These are phyloP conservation scores for Nycticorax nycticorax DNA, from an alignment of 2,113 vertebrate species.

Conservation along the genomic window DNA sequence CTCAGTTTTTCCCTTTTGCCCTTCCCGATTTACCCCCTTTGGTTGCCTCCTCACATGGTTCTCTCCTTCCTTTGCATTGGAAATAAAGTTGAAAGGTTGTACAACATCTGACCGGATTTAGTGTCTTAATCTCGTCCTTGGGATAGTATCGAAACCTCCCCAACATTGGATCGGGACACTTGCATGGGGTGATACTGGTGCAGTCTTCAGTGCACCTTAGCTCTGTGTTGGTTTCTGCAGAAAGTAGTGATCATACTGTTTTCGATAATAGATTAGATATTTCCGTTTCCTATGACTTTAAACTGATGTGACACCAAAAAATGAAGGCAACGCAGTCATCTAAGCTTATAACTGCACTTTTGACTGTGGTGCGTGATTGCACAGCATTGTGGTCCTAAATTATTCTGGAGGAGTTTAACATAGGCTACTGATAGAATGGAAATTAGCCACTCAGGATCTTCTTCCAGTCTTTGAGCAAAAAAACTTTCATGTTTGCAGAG, in stretches of 20 bases:
- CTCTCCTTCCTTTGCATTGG: no score
- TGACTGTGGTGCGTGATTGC: no score
- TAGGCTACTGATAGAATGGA: not conserved
- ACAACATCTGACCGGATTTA: no score
- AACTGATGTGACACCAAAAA: not conserved
- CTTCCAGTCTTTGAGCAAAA: not conserved
- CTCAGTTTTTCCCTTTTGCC: no score
- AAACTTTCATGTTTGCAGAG: not conserved
- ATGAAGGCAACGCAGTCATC: not conserved
- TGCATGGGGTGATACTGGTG: fast-evolving
- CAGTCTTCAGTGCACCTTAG: not conserved
- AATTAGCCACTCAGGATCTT: not conserved
- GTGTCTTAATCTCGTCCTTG: no score
- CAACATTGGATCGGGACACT: no score
- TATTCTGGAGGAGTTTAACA: not conserved
- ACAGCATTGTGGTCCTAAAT: not conserved
- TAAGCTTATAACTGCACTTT: not conserved
- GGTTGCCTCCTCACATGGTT: no score
- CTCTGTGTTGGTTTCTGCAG: not conserved
- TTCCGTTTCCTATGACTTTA: not conserved
- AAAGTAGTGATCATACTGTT: not conserved
- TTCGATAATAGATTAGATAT: no score
- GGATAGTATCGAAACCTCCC: no score
- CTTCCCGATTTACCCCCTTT: no score
- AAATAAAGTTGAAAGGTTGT: no score